phyloP scores from a whole-genome alignment of 2,113 vertebrate genomes.

The Rhea pennata region DNA sequence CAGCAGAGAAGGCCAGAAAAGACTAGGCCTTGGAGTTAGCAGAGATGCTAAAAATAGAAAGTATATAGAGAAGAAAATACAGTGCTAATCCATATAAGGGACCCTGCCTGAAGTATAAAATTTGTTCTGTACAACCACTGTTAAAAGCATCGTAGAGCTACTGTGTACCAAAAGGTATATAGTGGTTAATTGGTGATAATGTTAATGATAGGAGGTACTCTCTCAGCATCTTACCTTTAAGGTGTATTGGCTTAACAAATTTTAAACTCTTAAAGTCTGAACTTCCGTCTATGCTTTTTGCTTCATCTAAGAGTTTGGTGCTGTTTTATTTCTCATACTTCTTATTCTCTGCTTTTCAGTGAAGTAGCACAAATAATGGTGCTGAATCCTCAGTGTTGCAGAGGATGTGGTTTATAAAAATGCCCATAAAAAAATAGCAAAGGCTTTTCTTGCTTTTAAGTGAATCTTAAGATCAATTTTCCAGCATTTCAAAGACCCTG shows the following conservation, averaged over 20 bases:
- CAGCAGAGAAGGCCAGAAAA: neutral
- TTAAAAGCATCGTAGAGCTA: neutral
- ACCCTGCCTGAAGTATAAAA: neutral
- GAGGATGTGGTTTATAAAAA: neutral
- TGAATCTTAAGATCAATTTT: neutral
- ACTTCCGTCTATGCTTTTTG: neutral
- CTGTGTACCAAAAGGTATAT: neutral
- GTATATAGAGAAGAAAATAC: neutral
- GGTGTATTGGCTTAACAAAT: neutral
- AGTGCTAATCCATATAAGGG: neutral
- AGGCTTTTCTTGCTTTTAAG: neutral
- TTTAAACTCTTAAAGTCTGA: neutral
- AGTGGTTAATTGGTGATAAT: neutral
- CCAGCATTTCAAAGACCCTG: neutral
- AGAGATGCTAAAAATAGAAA: conserved; percentile 17
- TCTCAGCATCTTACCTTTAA: neutral
- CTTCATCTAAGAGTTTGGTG: neutral
- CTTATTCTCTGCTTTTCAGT: neutral
- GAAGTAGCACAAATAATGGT: neutral
- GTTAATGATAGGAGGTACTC: neutral
- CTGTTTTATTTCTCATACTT: neutral
- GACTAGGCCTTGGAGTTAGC: neutral
- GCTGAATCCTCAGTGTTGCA: neutral
- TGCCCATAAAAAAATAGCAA: neutral
- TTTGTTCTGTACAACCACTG: neutral